phyloP scores from a whole-genome alignment of 2,797 vertebrate genomes.

The Eulemur mongoz region DNA sequence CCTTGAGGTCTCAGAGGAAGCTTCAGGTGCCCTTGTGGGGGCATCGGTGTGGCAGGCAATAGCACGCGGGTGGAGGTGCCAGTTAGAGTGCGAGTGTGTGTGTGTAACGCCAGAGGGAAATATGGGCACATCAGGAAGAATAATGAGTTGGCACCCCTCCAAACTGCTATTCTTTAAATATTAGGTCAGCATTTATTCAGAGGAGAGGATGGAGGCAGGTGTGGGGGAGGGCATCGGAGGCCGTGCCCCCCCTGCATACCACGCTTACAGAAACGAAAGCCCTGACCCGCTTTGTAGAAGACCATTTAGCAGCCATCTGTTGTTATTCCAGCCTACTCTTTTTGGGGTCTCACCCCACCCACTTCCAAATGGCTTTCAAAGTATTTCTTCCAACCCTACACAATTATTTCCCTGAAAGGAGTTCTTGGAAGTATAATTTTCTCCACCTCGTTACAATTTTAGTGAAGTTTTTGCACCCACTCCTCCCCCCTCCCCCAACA shows the following conservation, averaged over 20 bases:
- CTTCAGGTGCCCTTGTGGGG: background rate
- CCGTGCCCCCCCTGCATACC: background rate
- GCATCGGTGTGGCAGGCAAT: background rate
- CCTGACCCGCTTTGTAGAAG: background rate
- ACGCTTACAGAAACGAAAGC: background rate
- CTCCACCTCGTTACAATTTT: background rate
- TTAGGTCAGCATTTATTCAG: conserved; percentile 8
- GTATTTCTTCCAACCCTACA: background rate
- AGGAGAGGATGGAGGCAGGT: rapidly evolving
- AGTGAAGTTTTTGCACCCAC: background rate
- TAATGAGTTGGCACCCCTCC: background rate
- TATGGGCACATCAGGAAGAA: background rate
- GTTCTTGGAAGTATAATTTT: background rate
- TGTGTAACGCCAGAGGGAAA: background rate
- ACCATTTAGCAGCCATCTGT: background rate
- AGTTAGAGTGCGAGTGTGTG: background rate
- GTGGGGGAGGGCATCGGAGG: background rate
- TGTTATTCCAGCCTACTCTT: conserved; percentile 30
- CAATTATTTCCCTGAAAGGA: background rate
- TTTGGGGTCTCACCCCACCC: background rate
- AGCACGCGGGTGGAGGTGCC: rapidly evolving
- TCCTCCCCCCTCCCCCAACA: background rate
- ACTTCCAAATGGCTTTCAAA: conserved; percentile 22
- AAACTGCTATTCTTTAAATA: background rate
- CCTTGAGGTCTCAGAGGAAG: background rate